Evolutionary conservation across 2,113 vertebrate species (phyloP).

Genomic region (Marmota monax): DNA sequence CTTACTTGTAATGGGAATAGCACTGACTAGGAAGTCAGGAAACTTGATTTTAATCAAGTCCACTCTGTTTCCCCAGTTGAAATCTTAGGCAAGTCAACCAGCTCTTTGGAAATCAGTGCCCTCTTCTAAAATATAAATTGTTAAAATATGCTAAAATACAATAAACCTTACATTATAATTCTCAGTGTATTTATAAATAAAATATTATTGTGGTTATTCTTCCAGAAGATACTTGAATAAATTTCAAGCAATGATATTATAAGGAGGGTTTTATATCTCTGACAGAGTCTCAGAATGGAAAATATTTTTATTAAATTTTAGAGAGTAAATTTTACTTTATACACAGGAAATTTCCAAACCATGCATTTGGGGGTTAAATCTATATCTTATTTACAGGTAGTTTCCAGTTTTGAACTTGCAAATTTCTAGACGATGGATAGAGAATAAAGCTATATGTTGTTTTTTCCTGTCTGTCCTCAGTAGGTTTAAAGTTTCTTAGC

Average conservation of each 20-base stretch:
- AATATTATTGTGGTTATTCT: slow-evolving; percentile 53
- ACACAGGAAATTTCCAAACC: slow-evolving; percentile 1
- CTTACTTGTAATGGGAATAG: not conserved
- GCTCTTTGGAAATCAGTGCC: not conserved
- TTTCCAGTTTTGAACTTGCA: not conserved
- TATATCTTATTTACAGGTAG: not conserved
- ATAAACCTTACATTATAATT: slow-evolving; percentile 36
- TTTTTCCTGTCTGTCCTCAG: not conserved
- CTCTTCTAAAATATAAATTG: slow-evolving; percentile 14
- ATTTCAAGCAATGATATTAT: slow-evolving; percentile 48
- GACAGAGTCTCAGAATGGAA: slow-evolving; percentile 24
- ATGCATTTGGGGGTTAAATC: slow-evolving; percentile 1
- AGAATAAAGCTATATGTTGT: not conserved
- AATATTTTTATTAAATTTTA: slow-evolving; percentile 56
- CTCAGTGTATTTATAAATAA: slow-evolving; percentile 18
- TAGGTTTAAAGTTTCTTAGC: not conserved
- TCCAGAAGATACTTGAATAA: slow-evolving; percentile 58
- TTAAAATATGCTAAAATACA: slow-evolving; percentile 55
- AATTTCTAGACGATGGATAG: not conserved
- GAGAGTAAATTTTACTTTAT: slow-evolving; percentile 4
- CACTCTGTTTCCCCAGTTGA: not conserved
- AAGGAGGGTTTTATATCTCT: slow-evolving; percentile 13
- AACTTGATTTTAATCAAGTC: not conserved
- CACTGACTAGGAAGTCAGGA: not conserved
- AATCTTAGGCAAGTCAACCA: not conserved